phyloP scores from a whole-genome alignment of 1,140 invertebrate genomes.

The Eurosta solidaginis region DNA sequence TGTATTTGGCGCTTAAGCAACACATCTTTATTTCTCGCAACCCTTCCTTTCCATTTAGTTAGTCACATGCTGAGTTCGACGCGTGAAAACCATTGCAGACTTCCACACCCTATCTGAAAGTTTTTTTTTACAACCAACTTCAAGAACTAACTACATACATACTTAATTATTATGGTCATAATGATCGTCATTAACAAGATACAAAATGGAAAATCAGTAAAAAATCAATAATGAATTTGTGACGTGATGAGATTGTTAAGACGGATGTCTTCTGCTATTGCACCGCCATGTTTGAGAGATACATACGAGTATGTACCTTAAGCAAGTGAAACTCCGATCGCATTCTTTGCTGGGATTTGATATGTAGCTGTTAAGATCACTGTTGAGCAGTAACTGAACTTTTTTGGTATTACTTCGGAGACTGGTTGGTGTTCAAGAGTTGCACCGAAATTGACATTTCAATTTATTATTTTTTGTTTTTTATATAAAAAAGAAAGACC shows the following conservation, averaged over 20 bases:
- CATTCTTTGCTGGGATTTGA: background rate
- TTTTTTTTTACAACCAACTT: too few relatives aligned
- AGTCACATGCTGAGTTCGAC: background rate
- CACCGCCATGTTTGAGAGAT: background rate
- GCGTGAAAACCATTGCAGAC: background rate
- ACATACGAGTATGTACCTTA: background rate
- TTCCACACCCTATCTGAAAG: background rate
- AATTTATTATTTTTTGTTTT: background rate
- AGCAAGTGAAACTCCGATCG: background rate
- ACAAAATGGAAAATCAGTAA: background rate
- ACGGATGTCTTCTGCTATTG: background rate
- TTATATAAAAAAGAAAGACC: background rate
- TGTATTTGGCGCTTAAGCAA: too few relatives aligned
- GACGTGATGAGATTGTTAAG: conserved; percentile 28
- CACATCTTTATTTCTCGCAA: background rate
- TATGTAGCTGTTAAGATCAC: conserved; percentile 24
- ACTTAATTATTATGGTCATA: background rate
- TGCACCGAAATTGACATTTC: conserved; percentile 26
- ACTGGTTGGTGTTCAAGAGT: background rate
- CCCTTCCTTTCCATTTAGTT: background rate
- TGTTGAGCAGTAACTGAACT: background rate
- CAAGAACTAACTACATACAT: background rate
- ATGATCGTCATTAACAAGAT: background rate
- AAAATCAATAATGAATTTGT: background rate
- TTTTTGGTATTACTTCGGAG: background rate